A percentile compares a stretch with the other conserved stretches of the same genome.
Conservation (phyloP, 2,113 vertebrate species). For the Podilymbus podiceps region DNA sequence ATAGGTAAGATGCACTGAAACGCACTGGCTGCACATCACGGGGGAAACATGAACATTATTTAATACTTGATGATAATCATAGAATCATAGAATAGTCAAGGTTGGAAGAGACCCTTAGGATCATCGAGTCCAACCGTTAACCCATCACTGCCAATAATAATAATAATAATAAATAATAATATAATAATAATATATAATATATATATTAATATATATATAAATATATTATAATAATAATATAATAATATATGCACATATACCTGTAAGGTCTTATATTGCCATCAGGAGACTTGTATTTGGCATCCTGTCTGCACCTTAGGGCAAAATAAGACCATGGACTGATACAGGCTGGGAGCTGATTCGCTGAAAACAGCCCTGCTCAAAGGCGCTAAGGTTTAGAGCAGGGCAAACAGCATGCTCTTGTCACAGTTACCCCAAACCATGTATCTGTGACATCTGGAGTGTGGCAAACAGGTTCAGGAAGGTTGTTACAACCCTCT, state of each 20-base stretch:
- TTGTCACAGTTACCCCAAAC: neutral
- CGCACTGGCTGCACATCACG: neutral
- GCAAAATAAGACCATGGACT: neutral
- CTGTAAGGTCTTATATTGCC: neutral
- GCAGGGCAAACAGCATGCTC: neutral
- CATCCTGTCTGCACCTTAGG: neutral
- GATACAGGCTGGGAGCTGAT: neutral
- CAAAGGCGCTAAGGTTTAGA: neutral
- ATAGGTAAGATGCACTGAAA: neutral
- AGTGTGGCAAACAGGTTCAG: neutral
- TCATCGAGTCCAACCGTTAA: no score
- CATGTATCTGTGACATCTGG: accelerated
- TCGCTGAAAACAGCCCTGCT: neutral
- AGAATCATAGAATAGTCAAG: no score
- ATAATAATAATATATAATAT: no score
- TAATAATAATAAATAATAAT: no score
- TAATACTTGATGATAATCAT: neutral
- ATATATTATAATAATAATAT: no score
- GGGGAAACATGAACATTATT: neutral
- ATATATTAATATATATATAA: no score
- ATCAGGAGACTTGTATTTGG: neutral
- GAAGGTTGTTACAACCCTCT: neutral
- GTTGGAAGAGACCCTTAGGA: no score
- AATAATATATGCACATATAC: neutral
- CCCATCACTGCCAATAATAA: no score